Percentiles rank a stretch among this genome's conserved stretches.
Conservation (phyloP, 1,140 invertebrate genomes). For the Elysia chlorotica region DNA sequence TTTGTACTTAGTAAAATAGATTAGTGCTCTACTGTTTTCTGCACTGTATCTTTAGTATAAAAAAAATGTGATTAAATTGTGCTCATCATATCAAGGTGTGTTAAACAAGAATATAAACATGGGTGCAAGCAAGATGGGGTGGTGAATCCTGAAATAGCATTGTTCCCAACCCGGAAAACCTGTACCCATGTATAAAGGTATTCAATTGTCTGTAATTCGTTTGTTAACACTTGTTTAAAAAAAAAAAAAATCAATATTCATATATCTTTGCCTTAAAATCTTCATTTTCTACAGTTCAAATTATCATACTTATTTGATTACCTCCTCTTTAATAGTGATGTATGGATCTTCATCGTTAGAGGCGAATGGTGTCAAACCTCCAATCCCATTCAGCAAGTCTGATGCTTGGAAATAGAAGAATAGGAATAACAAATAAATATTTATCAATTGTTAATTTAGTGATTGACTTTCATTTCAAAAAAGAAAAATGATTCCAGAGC, state of each 20-base stretch:
- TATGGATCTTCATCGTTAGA: slow-evolving; percentile 68
- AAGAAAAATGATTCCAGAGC: background rate
- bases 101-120: too few species aligned
- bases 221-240: background rate
- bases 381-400: slow-evolving; percentile 49
- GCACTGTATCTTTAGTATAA: too few species aligned
- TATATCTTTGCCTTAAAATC: background rate
- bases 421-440: background rate
- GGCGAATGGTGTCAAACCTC: slow-evolving; percentile 65
- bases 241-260: background rate
- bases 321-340: slow-evolving; percentile 64
- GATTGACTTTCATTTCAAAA: background rate
- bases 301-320: slow-evolving; percentile 34
- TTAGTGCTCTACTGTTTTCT: too few species aligned
- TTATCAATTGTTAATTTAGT: background rate
- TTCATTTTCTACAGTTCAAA: background rate
- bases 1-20: too few species aligned
- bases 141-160: background rate
- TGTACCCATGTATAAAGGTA: background rate
- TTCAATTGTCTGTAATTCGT: background rate
- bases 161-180: background rate
- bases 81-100: too few species aligned
- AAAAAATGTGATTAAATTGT: too few species aligned
- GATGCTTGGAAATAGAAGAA: slow-evolving; percentile 22
- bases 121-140: background rate